Percentiles rank a stretch among this genome's conserved stretches.
Conservation (phyloP, 2,113 vertebrate genomes). For the Phainopepla nitens region DNA sequence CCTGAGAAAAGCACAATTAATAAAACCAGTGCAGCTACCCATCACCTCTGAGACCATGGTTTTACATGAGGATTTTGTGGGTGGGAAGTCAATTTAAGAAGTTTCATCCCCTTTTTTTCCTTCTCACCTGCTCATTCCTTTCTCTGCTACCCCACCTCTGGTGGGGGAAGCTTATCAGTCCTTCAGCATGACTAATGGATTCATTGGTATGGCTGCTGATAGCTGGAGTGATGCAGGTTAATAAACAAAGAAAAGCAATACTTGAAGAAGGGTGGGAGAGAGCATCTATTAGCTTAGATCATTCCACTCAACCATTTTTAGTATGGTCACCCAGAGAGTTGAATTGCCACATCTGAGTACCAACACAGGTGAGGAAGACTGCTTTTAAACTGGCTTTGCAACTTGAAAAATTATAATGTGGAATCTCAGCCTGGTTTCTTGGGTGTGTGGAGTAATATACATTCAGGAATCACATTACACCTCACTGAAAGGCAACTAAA, state of each 20-base stretch:
- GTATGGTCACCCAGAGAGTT: not conserved
- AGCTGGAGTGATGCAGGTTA: not conserved
- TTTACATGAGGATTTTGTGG: not conserved
- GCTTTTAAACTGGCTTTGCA: conserved; percentile 33
- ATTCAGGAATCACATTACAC: conserved; percentile 19
- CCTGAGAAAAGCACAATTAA: not conserved
- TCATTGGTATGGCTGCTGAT: not conserved
- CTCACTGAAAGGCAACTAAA: conserved; percentile 20
- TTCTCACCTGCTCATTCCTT: conserved; percentile 2
- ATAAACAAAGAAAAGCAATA: conserved; percentile 3
- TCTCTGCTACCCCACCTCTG: not conserved
- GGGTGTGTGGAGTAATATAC: conserved; percentile 19
- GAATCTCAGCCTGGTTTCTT: conserved; percentile 3
- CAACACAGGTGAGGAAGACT: not conserved
- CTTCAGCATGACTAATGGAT: not conserved
- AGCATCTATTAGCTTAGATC: not conserved
- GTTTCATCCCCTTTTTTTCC: not conserved
- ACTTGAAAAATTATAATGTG: not conserved
- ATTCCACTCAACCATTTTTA: conserved; percentile 14
- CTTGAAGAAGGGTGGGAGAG: not conserved
- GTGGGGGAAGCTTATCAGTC: not conserved
- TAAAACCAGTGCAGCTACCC: not conserved
- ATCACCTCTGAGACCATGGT: not conserved
- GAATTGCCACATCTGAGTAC: conserved; percentile 4
- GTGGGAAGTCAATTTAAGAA: not conserved